Percentiles rank a stretch among this genome's conserved stretches.
Conservation (phyloP, 2,888 invertebrate genomes). For the Perizoma affinitatum region DNA sequence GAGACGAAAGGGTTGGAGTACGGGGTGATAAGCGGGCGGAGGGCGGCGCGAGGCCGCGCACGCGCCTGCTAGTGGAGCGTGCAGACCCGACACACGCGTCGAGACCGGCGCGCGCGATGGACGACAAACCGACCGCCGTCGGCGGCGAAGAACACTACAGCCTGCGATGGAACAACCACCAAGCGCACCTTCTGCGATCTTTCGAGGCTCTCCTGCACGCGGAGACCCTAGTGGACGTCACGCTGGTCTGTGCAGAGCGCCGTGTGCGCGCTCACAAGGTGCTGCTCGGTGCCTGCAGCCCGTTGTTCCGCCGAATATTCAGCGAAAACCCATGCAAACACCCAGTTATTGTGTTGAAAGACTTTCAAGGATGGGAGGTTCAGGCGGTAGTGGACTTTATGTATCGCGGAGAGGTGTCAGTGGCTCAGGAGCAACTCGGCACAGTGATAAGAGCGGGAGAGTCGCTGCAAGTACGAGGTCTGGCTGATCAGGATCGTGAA, state of each 20-base stretch:
- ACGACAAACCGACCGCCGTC: conserved; percentile 74
- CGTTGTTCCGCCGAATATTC: conserved; percentile 94
- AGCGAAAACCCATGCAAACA: conserved; percentile 97
- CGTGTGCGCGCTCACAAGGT: conserved; percentile 95
- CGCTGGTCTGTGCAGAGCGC: conserved; percentile 93
- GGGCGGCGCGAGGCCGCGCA: conserved; percentile 74
- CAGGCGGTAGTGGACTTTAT: conserved; percentile 96
- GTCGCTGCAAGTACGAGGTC: conserved; percentile 91
- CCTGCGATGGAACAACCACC: conserved; percentile 97
- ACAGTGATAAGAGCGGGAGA: conserved; percentile 94
- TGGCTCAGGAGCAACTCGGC: conserved; percentile 92
- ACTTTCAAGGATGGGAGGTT: conserved; percentile 94
- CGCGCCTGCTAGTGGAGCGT: conserved; percentile 60
- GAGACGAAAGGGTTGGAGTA: conserved; percentile 77
- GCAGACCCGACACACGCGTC: conserved; percentile 65
- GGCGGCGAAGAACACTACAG: conserved; percentile 92
- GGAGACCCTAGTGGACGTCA: conserved; percentile 94
- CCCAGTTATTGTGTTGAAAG: conserved; percentile 95
- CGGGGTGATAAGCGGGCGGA: conserved; percentile 69
- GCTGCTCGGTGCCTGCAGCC: conserved; percentile 94
- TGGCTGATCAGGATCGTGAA: conserved; percentile 86
- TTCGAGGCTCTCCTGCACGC: conserved; percentile 95
- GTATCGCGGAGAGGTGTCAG: conserved; percentile 96
- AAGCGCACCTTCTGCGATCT: conserved; percentile 92
- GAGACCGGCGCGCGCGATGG: conserved; percentile 72